phyloP scores from a whole-genome alignment of 2,888 invertebrate species.

The Chrysolina americana region DNA sequence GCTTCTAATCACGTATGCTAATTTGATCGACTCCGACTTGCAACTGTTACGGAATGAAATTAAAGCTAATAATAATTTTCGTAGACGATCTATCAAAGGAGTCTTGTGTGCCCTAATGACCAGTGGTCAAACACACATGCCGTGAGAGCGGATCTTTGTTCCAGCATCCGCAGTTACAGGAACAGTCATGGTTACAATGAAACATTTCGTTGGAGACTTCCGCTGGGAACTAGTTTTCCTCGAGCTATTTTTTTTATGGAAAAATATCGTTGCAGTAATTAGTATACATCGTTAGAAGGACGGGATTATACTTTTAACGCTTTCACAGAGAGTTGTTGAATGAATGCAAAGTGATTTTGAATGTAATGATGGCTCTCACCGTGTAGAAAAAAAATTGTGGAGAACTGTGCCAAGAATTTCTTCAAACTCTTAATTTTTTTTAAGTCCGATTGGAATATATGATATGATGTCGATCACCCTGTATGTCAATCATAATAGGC shows the following conservation, averaged over 20 bases:
- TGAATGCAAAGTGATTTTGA: no score
- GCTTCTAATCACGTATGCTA: conserved; percentile 12
- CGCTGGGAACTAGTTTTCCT: conserved; percentile 27
- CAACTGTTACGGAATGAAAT: conserved; percentile 26
- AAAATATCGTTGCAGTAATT: background rate
- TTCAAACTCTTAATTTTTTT: no score
- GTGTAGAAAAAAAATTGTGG: no score
- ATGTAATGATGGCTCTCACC: no score
- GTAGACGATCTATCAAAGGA: conserved; percentile 26
- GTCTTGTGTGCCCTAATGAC: conserved; percentile 35
- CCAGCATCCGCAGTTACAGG: conserved; percentile 37
- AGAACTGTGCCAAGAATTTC: no score
- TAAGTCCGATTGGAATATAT: no score
- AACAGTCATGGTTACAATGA: conserved; percentile 28
- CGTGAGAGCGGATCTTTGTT: conserved; percentile 38
- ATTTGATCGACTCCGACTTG: conserved; percentile 2
- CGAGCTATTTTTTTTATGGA: background rate
- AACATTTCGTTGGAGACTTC: conserved; percentile 31
- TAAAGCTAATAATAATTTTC: conserved; percentile 33
- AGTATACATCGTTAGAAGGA: no score
- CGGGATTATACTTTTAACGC: no score
- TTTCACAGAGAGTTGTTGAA: no score
- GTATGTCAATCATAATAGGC: no score
- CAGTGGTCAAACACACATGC: conserved; percentile 36
- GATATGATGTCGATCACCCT: no score